Evolutionary conservation across 2,888 invertebrate genomes (phyloP), one percentile per base, ranked within the genome.

Genomic region (Zygogramma bicolorata): DNA sequence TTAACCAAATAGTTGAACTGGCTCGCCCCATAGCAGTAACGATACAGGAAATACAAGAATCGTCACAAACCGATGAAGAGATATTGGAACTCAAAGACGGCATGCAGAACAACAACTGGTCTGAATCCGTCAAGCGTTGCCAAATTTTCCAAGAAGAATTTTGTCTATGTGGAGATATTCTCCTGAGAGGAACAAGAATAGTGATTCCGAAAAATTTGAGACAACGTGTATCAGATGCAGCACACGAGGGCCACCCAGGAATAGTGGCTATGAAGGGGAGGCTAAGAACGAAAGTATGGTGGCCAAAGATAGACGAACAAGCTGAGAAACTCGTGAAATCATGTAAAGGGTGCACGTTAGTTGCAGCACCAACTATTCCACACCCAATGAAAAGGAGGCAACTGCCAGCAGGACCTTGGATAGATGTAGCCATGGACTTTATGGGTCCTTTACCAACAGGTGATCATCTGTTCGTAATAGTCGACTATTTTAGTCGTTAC

Each of bases 81-180:
- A 65, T 71, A 18, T 8, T 3, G 18, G 63, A 58, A 31, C 65
- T 75, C 3, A 57, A 25, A 67, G n/a, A 68, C 70, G 6, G 5
- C 76, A n/a, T 25, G 10, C 18, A 15, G 25, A 18, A 68, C 70
- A 25, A 1, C 18, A 6, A n/a, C n/a, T n/a, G n/a, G n/a, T n/a
- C n/a, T n/a, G n/a, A n/a, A n/a, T n/a, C n/a, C n/a, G 22, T 73
- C 1, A 73, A 66, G 49, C 1, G 29, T 0, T 75, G 15, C 27
- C 40, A 75, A 68, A 18, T 61, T 10, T 82, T 85, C 67, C 25
- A 80, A 60, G 31, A 59, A 3, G 84, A 85, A 74, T 60, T 84
- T 0, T 84, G 82, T 70, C 80, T 82, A n/a, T 66, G 78, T 22
- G 81, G 73, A 0, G 70, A 76, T n/a, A 76, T 79, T 25, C 15